Base-by-base conservation (phyloP, 2,888 invertebrate genomes). In the Ophion obscuratus region DNA sequence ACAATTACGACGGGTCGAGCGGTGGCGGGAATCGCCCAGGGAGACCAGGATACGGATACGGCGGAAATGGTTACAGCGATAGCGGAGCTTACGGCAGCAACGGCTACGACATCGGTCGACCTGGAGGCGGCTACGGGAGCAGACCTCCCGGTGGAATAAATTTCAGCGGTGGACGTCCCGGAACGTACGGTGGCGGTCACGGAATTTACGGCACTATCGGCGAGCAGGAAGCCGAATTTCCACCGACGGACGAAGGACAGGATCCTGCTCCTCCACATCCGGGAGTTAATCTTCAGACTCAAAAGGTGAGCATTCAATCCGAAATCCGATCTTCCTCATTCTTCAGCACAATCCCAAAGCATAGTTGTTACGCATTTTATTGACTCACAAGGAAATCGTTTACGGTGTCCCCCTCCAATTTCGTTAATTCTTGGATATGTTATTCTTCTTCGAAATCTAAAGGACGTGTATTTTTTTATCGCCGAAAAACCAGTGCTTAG, bases 221-320 rank as follows among this genome's bases (percentile, higher is more conserved):
- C 24, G 90, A 89, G 11, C 89, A 88, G 24, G 90, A 90, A 62
- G 70, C 40, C n/a, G 89, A 91, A 62, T 91, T 91, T 59, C 83
- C 79, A 14, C 62, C 61, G 27, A 47, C 47, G 0, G 70, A 81
- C 10, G 59, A 79, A 17, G 71, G 70, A 47, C 59, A 57, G 3
- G 74, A 67, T 4, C 66, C 59, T 14, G 84, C 57, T 66, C 85
- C 86, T 36, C 77, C 70, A n/a, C 79, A 76, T 40, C 73, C 90
- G 14, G 73, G 82, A 24, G 64, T 79, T 11, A 91, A 91, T 85
- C 88, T 93, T 53, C 92, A 93, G 40, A 89, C 93, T 4, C 93
- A 93, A 79, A 93, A 93, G 89, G 92, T 91, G 40, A 47, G 68
- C 57, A 31, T 67, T 57, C n/a, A 36, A 27, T 64, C 24, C 1